Conservation (phyloP, 2,797 vertebrate species). For the Onychomys arenicola region DNA sequence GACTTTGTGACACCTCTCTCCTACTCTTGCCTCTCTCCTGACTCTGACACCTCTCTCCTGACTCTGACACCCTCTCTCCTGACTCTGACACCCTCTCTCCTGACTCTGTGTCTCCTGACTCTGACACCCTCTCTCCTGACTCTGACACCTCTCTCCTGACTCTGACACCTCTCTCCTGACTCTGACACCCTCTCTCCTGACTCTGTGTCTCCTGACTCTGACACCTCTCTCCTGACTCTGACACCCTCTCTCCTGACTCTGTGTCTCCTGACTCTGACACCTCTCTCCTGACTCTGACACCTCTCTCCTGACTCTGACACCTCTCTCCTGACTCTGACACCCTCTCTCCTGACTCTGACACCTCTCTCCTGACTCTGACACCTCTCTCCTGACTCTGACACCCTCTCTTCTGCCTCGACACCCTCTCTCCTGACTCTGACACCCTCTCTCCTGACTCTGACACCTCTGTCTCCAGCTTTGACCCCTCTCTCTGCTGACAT, state of each 20-base stretch:
- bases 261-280: too few relatives aligned
- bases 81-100: background rate
- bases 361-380: too few relatives aligned
- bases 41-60: background rate
- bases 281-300: background rate
- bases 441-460: background rate
- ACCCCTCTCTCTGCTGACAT: background rate
- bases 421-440: background rate
- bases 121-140: background rate
- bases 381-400: background rate
- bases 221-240: too few relatives aligned
- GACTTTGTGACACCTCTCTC: background rate
- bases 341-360: background rate
- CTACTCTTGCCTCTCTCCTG: background rate
- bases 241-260: too few relatives aligned
- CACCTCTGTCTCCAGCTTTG: background rate
- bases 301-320: background rate
- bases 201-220: too few relatives aligned
- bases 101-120: background rate
- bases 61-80: background rate
- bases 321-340: background rate
- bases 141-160: background rate
- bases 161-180: too few relatives aligned
- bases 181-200: too few relatives aligned
- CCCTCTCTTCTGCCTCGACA: background rate